Conservation (phyloP, 2,113 vertebrate genomes). For the Ophiodon elongatus region DNA sequence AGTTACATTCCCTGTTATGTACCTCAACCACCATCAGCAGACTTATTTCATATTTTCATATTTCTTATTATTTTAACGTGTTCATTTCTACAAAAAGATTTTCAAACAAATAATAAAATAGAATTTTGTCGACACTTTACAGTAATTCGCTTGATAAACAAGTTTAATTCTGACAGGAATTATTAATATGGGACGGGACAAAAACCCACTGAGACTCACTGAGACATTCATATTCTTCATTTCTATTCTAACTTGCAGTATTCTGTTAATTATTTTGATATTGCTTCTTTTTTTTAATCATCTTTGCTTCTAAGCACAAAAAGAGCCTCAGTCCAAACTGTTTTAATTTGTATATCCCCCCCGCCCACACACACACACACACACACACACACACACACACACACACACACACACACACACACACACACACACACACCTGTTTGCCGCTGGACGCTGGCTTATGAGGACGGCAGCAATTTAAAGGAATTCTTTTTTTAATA, state of each 20-base stretch:
- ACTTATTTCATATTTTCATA: background rate
- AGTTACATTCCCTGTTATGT: too few relatives aligned
- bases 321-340: background rate
- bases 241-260: background rate
- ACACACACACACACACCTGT: constrained; percentile 4
- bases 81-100: background rate
- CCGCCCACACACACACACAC: too few relatives aligned
- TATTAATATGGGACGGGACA: background rate
- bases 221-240: background rate
- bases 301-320: background rate
- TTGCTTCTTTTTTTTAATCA: background rate
- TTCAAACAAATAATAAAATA: background rate
- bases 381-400: too few relatives aligned
- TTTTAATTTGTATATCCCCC: background rate
- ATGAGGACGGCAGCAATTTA: too few relatives aligned
- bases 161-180: background rate
- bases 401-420: too few relatives aligned
- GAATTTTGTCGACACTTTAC: background rate
- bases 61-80: too few relatives aligned
- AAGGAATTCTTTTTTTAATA: background rate
- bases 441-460: background rate
- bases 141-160: background rate
- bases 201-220: too few relatives aligned
- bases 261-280: background rate
- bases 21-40: background rate